Conservation (phyloP, 2,797 vertebrate species). For the Eidolon dupreanum region DNA sequence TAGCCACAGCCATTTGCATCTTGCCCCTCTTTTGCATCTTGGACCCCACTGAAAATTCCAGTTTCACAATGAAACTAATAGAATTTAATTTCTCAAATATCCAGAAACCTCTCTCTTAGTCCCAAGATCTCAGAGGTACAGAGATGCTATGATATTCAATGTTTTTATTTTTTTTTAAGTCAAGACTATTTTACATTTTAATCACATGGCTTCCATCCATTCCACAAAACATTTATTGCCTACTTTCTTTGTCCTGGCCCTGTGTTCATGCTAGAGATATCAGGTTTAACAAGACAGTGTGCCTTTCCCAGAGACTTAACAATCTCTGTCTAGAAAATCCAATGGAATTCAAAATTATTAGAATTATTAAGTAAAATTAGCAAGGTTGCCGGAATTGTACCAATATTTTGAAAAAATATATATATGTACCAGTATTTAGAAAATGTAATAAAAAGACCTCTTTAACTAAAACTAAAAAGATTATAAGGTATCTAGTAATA, state of each 20-base stretch:
- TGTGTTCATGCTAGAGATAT: neutral
- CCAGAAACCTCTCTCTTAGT: neutral
- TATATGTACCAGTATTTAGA: neutral
- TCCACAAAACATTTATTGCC: neutral
- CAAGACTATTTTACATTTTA: neutral
- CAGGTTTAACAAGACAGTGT: neutral
- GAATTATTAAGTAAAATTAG: neutral
- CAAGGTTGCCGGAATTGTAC: neutral
- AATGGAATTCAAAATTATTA: neutral
- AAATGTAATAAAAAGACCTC: neutral
- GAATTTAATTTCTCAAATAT: slow-evolving; percentile 15
- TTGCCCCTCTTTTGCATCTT: neutral
- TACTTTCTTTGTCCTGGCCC: neutral
- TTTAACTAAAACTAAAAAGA: slow-evolving; percentile 3
- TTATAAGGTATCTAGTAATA: neutral
- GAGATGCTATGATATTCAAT: neutral
- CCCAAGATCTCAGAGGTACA: neutral
- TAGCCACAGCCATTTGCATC: neutral
- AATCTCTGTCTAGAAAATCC: neutral
- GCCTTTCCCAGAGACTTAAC: neutral
- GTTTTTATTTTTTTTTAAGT: neutral
- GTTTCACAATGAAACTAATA: neutral
- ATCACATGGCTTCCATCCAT: neutral
- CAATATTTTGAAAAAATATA: neutral
- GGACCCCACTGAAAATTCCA: neutral